phyloP scores from a whole-genome alignment of 2,888 invertebrate genomes.

The Molanna angustata region DNA sequence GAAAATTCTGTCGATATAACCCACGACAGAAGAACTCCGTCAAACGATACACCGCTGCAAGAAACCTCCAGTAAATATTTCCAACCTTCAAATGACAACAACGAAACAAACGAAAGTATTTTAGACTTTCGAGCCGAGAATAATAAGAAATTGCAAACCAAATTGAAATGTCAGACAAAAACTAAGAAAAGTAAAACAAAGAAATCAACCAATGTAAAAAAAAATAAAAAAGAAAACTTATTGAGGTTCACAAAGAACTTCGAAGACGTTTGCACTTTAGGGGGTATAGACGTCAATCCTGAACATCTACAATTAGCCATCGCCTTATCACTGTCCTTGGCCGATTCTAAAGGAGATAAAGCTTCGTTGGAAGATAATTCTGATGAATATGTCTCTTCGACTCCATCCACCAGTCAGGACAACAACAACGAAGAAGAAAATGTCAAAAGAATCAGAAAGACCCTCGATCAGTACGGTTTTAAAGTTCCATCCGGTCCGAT shows the following conservation, averaged over 20 bases:
- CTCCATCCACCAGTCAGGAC: conserved; percentile 28
- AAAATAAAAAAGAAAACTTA: conserved; percentile 42
- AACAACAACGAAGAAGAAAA: conserved; percentile 38
- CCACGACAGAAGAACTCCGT: background rate
- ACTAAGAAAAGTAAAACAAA: conserved; percentile 39
- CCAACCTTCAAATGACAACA: conserved; percentile 4
- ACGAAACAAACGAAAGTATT: too few relatives aligned
- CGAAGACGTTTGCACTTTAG: conserved; percentile 46
- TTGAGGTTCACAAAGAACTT: conserved; percentile 46
- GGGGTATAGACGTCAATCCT: conserved; percentile 56
- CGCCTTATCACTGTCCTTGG: conserved; percentile 61
- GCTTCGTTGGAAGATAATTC: conserved; percentile 6
- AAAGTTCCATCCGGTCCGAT: conserved; percentile 37
- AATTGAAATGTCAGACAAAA: background rate
- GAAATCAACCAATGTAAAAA: conserved; percentile 33
- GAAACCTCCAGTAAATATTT: conserved; percentile 47
- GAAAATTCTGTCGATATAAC: background rate
- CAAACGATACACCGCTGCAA: conserved; percentile 31
- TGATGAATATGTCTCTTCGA: conserved; percentile 9
- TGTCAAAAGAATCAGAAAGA: conserved; percentile 47
- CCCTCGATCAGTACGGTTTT: conserved; percentile 63
- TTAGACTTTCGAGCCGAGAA: too few relatives aligned
- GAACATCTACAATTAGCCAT: conserved; percentile 67
- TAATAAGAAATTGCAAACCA: too few relatives aligned
- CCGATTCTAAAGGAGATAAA: conserved; percentile 33